Evolutionary conservation across 2,888 invertebrate genomes (phyloP).

Genomic region (Malthinus seriepunctatus): DNA sequence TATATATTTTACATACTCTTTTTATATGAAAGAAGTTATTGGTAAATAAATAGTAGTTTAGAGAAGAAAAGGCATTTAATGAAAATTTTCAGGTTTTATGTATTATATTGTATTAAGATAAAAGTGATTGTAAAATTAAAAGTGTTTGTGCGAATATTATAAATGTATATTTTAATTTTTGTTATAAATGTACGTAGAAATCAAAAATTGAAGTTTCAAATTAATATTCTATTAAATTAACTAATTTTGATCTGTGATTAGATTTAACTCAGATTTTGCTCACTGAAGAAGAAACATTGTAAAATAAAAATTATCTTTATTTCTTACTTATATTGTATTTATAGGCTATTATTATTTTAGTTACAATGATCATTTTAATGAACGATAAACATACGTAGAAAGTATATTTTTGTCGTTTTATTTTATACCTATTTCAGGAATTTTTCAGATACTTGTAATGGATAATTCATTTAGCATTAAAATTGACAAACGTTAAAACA

Average conservation of each 20-base stretch:
- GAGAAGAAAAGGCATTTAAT: not conserved
- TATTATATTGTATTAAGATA: not conserved
- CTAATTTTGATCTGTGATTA: constrained; percentile 25
- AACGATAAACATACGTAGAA: too few relatives aligned
- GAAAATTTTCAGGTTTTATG: not conserved
- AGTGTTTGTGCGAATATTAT: not conserved
- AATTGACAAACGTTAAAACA: too few relatives aligned
- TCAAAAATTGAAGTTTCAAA: constrained; percentile 1
- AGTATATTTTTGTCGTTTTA: too few relatives aligned
- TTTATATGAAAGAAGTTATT: constrained; percentile 9
- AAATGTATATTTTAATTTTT: constrained; percentile 4
- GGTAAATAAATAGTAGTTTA: not conserved
- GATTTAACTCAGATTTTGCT: constrained; percentile 26
- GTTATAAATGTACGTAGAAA: not conserved
- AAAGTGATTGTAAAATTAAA: not conserved
- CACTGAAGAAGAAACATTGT: constrained; percentile 11
- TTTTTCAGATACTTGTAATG: too few relatives aligned
- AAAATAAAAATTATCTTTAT: not conserved
- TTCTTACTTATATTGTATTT: too few relatives aligned
- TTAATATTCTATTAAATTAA: not conserved
- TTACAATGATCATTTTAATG: too few relatives aligned
- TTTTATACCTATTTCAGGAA: too few relatives aligned
- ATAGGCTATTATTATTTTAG: too few relatives aligned
- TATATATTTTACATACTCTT: constrained; percentile 23
- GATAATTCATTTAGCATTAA: too few relatives aligned